Percentiles rank a stretch among this genome's conserved stretches.
Conservation (phyloP, 64 coral and sea anemone species). For the Stichodactyla mertensii region DNA sequence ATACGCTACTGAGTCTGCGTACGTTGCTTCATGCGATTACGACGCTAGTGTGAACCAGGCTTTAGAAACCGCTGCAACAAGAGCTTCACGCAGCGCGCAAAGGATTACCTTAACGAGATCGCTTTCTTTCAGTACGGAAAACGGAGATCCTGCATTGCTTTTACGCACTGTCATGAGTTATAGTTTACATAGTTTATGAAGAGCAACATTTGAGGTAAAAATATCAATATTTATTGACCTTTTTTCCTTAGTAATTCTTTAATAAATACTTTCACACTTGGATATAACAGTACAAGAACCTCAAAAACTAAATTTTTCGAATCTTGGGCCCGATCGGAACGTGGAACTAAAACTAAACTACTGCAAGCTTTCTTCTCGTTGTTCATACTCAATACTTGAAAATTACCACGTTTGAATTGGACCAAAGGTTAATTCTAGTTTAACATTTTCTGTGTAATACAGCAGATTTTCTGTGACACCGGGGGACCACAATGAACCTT, state of each 20-base stretch:
- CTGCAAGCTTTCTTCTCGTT: too few relatives aligned
- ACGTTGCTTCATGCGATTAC: too few relatives aligned
- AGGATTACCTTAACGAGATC: too few relatives aligned
- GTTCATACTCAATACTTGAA: background rate
- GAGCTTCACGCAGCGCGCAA: too few relatives aligned
- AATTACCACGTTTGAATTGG: background rate
- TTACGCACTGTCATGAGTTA: too few relatives aligned
- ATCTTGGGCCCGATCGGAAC: background rate
- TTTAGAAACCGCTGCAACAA: too few relatives aligned
- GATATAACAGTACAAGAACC: constrained; percentile 4
- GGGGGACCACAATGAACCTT: too few relatives aligned
- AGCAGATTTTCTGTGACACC: background rate
- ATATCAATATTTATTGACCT: constrained; percentile 9
- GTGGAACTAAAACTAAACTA: background rate
- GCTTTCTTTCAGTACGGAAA: too few relatives aligned
- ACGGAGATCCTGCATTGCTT: too few relatives aligned
- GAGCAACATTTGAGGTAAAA: background rate
- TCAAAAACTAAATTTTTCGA: background rate
- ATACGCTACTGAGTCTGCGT: too few relatives aligned
- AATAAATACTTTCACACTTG: constrained; percentile 5
- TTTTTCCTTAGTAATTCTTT: background rate
- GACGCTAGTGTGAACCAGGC: too few relatives aligned
- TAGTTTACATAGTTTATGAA: background rate
- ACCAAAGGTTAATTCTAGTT: background rate
- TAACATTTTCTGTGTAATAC: background rate